Evolutionary conservation across 92 coral and sea anemone species (phyloP).

Genomic region (Zoanthus solanderi): DNA sequence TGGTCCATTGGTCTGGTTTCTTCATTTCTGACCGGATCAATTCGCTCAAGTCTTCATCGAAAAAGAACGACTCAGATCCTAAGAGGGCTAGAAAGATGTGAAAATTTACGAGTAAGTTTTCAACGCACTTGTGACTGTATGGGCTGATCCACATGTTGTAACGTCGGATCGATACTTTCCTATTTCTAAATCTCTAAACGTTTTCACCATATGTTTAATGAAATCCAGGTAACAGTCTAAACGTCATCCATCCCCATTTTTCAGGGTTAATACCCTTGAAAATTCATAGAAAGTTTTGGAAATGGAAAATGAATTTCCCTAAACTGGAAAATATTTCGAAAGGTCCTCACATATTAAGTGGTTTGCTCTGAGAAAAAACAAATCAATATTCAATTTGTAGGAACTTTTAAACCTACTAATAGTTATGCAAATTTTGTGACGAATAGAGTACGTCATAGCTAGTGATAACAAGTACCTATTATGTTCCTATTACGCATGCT

Average conservation of each 20-base stretch:
- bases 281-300: not conserved
- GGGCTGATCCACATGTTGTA: not conserved
- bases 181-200: not conserved
- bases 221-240: not conserved
- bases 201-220: not conserved
- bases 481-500: too few relatives aligned
- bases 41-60: slow-evolving; percentile 86
- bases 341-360: too few relatives aligned
- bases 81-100: slow-evolving; percentile 72
- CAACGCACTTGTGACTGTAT: not conserved
- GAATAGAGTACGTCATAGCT: too few relatives aligned
- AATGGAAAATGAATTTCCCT: too few relatives aligned
- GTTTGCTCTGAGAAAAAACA: too few relatives aligned
- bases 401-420: too few relatives aligned
- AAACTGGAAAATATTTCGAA: too few relatives aligned
- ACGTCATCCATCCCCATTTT: too few relatives aligned
- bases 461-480: too few relatives aligned
- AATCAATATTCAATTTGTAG: too few relatives aligned
- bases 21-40: slow-evolving; percentile 90
- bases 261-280: too few relatives aligned
- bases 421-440: too few relatives aligned
- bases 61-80: slow-evolving; percentile 77
- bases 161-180: not conserved
- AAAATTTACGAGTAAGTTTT: slow-evolving; percentile 76
- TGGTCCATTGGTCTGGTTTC: slow-evolving; percentile 96